phyloP scores from a whole-genome alignment of 2,113 vertebrate species.

The Terrapene triunguis region DNA sequence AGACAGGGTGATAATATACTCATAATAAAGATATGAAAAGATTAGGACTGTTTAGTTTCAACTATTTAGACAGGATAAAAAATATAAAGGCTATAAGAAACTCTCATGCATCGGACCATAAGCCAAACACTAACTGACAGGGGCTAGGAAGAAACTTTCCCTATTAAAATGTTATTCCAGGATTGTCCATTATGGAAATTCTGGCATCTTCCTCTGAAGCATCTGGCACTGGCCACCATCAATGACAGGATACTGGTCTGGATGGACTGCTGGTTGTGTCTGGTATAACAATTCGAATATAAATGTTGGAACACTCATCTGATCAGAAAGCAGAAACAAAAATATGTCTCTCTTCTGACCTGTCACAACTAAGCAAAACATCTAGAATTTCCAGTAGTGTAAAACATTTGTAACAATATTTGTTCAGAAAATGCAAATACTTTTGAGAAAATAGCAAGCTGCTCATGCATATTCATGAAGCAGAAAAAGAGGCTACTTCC shows the following conservation, averaged over 20 bases:
- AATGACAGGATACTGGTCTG: fast-evolving
- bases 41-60: conserved; percentile 6
- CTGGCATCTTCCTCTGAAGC: not conserved
- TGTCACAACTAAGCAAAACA: not conserved
- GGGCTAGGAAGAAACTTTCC: not conserved
- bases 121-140: conserved; percentile 21
- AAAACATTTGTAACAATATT: not conserved
- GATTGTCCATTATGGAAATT: not conserved
- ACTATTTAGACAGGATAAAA: conserved; percentile 28
- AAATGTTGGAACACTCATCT: not conserved
- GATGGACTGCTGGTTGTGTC: not conserved
- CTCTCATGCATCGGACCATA: not conserved
- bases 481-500: not conserved
- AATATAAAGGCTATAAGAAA: conserved; percentile 54
- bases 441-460: not conserved
- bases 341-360: not conserved
- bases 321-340: not conserved
- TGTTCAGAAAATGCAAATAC: not conserved
- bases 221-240: not conserved
- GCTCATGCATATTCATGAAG: not conserved
- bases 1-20: conserved; percentile 2
- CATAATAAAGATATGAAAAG: not conserved
- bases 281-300: not conserved
- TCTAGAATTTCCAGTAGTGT: not conserved
- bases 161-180: not conserved